Base-by-base conservation (phyloP, 2,113 vertebrate species). In the Xenopus laevis region DNA sequence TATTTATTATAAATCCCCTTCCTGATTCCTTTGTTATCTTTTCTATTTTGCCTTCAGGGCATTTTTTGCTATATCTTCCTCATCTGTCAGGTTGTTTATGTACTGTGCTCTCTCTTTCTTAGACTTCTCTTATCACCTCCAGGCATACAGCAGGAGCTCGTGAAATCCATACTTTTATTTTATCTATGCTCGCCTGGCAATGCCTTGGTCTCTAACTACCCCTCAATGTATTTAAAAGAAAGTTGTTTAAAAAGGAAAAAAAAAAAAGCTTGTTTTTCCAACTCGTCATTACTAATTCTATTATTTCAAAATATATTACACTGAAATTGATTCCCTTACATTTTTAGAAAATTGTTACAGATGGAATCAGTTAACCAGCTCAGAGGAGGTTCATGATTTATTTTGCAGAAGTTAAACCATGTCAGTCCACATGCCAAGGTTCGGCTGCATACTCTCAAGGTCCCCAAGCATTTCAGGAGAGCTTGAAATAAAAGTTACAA, bases 41-140 rank as follows among this genome's bases (percentile, higher is more conserved):
- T 65, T 66, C 71, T 20, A 46, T 73, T 58, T 53, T 73, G 57
- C 47, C 71, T 73, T 64, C 15, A 58, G 71, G 71, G 50, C 71
- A 73, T 58, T 73, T 72, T 65, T 66, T 46, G 71, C 58, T 73
- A 73, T 64, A 73, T 73, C 63, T 15, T 73, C 71, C 71, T 73
- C 63, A 46, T 73, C 71, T 73, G 71, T 65, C 63, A 73, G 71
- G 65, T 73, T 73, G 71, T 73, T 73, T 73, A 66, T 66, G 71
- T 73, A 27, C 50, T 73, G 27, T 73, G 55, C 66, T 50, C 58
- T 58, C 50, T 73, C 44, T 65, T 65, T 6, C 62, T 65, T 33
- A 65, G 63, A 40, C 30, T 73, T 40, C 53, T 16, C 40, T 20
- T 53, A 44, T 73, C 30, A 46, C 71, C 33, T 52, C 61, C 20